Conservation (phyloP, 2,888 invertebrate genomes). For the Neoaliturus tenellus region DNA sequence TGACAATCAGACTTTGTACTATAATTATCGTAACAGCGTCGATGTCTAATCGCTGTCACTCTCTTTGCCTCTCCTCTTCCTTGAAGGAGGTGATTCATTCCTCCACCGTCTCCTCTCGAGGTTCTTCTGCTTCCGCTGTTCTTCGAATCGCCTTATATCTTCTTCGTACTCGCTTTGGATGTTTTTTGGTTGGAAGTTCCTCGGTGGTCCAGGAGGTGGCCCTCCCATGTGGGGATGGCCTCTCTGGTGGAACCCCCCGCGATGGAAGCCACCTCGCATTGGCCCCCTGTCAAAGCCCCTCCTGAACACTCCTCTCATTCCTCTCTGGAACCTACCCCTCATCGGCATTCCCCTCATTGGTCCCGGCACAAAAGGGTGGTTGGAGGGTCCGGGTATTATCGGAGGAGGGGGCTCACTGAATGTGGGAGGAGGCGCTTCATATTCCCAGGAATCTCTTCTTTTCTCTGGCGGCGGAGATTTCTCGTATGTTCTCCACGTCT, state of each 20-base stretch:
- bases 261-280: conserved; percentile 52
- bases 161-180: conserved; percentile 64
- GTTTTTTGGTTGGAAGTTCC: conserved; percentile 47
- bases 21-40: not conserved
- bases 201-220: conserved; percentile 40
- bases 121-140: conserved; percentile 53
- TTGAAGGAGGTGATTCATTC: conserved; percentile 31
- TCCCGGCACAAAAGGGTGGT: conserved; percentile 25
- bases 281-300: conserved; percentile 19
- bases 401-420: not conserved
- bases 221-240: not conserved
- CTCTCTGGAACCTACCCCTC: conserved; percentile 54
- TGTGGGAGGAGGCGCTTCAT: not conserved
- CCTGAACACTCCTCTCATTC: conserved; percentile 52
- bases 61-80: conserved; percentile 47
- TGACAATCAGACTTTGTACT: conserved; percentile 36
- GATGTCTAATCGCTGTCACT: conserved; percentile 29
- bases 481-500: conserved; percentile 34
- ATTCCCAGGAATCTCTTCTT: conserved; percentile 53
- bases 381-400: not conserved
- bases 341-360: conserved; percentile 48
- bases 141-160: conserved; percentile 64
- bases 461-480: conserved; percentile 30
- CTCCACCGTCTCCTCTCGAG: conserved; percentile 41
- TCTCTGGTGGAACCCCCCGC: conserved; percentile 51